Conservation (phyloP, 2,888 invertebrate genomes). For the Latrodectus hesperus region DNA sequence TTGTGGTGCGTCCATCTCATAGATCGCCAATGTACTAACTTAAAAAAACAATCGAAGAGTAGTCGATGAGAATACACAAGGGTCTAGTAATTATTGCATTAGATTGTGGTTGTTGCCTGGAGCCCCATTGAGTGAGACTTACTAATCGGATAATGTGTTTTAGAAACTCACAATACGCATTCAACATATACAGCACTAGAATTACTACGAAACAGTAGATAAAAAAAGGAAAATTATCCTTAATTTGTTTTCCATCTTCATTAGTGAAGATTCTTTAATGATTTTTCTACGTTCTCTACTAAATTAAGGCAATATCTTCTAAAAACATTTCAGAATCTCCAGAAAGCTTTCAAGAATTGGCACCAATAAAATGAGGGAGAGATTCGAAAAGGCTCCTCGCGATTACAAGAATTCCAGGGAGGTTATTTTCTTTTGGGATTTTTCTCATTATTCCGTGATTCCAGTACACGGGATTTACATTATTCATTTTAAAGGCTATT, state of each 20-base stretch:
- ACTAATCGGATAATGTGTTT: conserved; percentile 51
- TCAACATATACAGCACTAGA: not conserved
- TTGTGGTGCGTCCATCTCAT: no score
- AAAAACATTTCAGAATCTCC: not conserved
- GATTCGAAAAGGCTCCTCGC: not conserved
- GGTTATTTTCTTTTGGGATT: not conserved
- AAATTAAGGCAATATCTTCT: conserved; percentile 4
- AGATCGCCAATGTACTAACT: no score
- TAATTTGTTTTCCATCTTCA: conserved; percentile 52
- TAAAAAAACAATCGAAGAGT: conserved; percentile 18
- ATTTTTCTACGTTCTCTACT: conserved; percentile 16
- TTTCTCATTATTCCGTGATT: no score
- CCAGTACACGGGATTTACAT: no score
- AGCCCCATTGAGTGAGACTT: conserved; percentile 9
- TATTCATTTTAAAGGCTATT: no score
- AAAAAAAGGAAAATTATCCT: conserved; percentile 6
- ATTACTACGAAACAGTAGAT: not conserved
- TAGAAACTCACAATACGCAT: conserved; percentile 13
- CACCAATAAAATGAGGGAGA: no score
- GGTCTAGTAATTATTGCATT: conserved; percentile 55
- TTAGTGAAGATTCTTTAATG: conserved; percentile 31
- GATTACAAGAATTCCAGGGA: not conserved
- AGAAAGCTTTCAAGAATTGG: not conserved
- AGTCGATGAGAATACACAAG: conserved; percentile 18
- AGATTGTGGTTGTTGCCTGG: conserved; percentile 41